These are phyloP conservation scores for Drosophila micromelanica DNA, from an alignment of 1,140 invertebrate genomes.

Conservation along the genomic window DNA sequence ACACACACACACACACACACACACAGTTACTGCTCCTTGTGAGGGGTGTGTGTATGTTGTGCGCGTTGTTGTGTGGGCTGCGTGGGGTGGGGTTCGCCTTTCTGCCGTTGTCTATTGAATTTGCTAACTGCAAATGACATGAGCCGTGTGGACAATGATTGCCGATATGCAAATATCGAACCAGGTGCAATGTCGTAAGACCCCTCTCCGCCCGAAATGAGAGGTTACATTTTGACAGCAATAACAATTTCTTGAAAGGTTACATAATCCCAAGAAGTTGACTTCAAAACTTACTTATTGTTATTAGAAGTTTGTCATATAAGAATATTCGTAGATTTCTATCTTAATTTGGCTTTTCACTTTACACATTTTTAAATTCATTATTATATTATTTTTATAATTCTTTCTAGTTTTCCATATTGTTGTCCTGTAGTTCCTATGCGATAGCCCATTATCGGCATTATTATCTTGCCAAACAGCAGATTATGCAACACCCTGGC, in stretches of 20 bases:
- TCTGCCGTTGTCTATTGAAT: slow-evolving; percentile 37
- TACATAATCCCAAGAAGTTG: slow-evolving; percentile 9
- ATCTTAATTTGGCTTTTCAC: background rate
- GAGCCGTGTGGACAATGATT: slow-evolving; percentile 47
- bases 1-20: slow-evolving; percentile 23
- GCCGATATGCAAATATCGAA: slow-evolving; percentile 45
- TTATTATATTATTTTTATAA: background rate
- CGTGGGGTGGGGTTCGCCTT: slow-evolving; percentile 44
- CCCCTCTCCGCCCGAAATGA: background rate
- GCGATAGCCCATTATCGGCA: background rate
- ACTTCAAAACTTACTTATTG: background rate
- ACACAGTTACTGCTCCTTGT: slow-evolving; percentile 18
- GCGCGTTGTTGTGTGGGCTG: slow-evolving; percentile 46
- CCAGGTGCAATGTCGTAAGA: slow-evolving; percentile 27
- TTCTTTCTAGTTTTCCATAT: background rate
- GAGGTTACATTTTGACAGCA: slow-evolving; percentile 26
- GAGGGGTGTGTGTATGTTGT: slow-evolving; percentile 24
- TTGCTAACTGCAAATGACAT: slow-evolving; percentile 48
- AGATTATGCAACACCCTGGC: slow-evolving; percentile 32
- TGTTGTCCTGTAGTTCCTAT: background rate
- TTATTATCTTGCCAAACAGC: background rate
- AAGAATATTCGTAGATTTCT: background rate
- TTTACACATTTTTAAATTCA: background rate
- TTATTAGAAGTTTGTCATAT: background rate
- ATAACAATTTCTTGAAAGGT: slow-evolving; percentile 21